Conservation (phyloP, 2,888 invertebrate species). For the Amaurobius ferox region DNA sequence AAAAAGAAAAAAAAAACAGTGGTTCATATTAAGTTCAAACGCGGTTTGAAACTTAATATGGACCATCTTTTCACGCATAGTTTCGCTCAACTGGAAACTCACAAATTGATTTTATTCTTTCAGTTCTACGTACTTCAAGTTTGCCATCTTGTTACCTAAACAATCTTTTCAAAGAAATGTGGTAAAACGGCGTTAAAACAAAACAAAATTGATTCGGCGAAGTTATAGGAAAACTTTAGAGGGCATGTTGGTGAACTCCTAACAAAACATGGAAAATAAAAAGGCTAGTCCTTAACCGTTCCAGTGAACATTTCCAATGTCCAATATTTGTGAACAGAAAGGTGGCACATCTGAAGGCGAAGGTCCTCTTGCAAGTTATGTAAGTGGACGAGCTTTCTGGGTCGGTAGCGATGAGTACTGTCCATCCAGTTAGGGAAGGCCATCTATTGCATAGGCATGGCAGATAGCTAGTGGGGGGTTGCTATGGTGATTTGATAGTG, state of each 20-base stretch:
- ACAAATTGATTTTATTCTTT: too few species aligned
- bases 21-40: too few species aligned
- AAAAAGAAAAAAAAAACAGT: too few species aligned
- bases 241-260: neutral
- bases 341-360: conserved; percentile 24
- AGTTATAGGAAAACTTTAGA: neutral
- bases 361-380: conserved; percentile 1
- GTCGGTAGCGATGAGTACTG: conserved; percentile 32
- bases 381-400: neutral
- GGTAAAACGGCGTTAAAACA: neutral
- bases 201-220: neutral
- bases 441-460: conserved; percentile 37
- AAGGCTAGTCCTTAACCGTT: neutral
- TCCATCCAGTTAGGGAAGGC: conserved; percentile 28
- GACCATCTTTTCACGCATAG: too few species aligned
- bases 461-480: conserved; percentile 59
- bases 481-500: conserved; percentile 57
- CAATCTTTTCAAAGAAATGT: neutral
- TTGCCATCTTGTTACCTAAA: too few species aligned
- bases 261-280: neutral
- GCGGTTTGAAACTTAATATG: too few species aligned
- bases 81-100: too few species aligned
- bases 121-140: too few species aligned
- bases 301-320: neutral
- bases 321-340: conserved; percentile 10